Base-by-base conservation (phyloP, 2,113 vertebrate species). In the Etia nguti region DNA sequence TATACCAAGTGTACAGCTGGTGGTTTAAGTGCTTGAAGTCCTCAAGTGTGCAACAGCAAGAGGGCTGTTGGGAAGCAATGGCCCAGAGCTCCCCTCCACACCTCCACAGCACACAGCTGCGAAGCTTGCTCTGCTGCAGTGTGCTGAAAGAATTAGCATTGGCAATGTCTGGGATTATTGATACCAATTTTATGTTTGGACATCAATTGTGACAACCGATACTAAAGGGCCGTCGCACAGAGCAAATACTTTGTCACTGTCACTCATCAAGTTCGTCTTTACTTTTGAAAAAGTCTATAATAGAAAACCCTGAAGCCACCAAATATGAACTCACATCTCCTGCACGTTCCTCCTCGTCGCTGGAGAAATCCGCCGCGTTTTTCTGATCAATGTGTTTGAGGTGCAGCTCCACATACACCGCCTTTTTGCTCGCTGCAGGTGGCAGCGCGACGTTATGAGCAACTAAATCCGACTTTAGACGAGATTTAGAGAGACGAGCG, bases 291-390 rank as follows among this genome's bases (percentile, higher is more conserved):
- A 34, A 52, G 46, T 50, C 46, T 13, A 50, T 4, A 29, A 10
- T 12, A 50, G 24, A 75, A 48, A 29, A 75, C 6, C 55, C 16
- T 26, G 10, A 4, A 36, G 41, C 31, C 24, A 4, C 13, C 10
- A 13, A 20, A 34, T 2, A 20, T 13, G 4, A 36, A 96, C 96
- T 97, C 92, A 20, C 94, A 24, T 87, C 77, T 22, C 83, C 79
- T 4, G 16, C 79, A 15, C 60, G 80, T 15, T 96, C 96, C 77
- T 97, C 96, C 41, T 97, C 97, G 48, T 97, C 97, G 82, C 96
- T 97, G 8, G 96, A 97, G 62, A 97, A 97, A 68, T 95, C 95
- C 20, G 88, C 89, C 2, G 84, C 84, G 41, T 86, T 88, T 88
- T 86, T 94, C 55, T 85, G 89, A 22, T 79, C 18, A 10, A 96